Base-by-base conservation (phyloP, 1,140 invertebrate genomes). In the Thaumetopoea pityocampa region DNA sequence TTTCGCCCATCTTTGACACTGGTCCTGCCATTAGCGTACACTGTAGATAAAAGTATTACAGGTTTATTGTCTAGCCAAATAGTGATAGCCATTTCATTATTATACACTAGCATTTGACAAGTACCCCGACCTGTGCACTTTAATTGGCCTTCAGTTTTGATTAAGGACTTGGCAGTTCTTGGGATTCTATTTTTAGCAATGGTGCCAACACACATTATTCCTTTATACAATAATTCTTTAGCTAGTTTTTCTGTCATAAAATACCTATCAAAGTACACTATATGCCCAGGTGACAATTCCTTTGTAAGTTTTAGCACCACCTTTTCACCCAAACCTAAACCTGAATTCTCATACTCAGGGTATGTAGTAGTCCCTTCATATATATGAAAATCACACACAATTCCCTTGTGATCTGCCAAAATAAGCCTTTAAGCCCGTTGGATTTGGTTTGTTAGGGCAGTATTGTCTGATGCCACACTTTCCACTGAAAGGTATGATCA, bases 231-330 rank as follows among this genome's bases (percentile, higher is more conserved):
- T 6, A 59, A 15, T 23, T 54, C 51, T 10, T 40, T 4, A 2
- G 20, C 1, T n/a, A 61, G 15, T 36, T 33, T 52, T 9, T 23
- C 26, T 6, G 15, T 43, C 0, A 46, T 47, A 23, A 59, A 53
- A 33, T 44, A 59, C 11, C 45, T 9, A 32, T 59, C 55, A 22
- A 28, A 54, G 37, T 47, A 54, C 4, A 59, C 7, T 5, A 32
- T 27, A 24, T 50, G 36, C 4, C 54, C 48, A 1, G 43, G 54
- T 3, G 36, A 40, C n/a, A 57, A 28, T 1, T 6, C 12, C 5
- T 41, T 29, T 7, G 42, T 32, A 10, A 59, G 16, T 7, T 6
- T 23, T 1, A 59, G 10, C 12, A 53, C 30, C 5, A 43, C 38
- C 18, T 29, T 38, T 27, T 53, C 55, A n/a, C 46, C 50, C 1